Base-by-base conservation (phyloP, 1,140 invertebrate species). In the Chionoecetes opilio region DNA sequence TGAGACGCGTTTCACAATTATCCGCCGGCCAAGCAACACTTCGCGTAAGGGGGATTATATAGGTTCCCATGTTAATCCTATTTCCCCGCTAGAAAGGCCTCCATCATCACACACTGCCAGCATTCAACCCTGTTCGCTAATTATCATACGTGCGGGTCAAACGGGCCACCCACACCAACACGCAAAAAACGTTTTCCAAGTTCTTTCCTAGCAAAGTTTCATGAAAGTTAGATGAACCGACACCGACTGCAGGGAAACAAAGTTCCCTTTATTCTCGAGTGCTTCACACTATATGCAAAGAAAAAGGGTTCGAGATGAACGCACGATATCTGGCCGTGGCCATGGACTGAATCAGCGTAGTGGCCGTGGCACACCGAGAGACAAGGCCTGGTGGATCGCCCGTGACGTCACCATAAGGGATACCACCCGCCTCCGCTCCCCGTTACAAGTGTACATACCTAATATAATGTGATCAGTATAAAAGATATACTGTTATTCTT, bases 111-210 rank as follows among this genome's bases (percentile, higher is more conserved):
- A n/a, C n/a, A n/a, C n/a, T 75, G 21, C 63, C 26, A n/a, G 21
- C n/a, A n/a, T n/a, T n/a, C 63, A 75, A 3, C 21, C 63, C 63
- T 26, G 21, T 6, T n/a, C 63, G 63, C 63, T 75, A 75, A 75
- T 75, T 75, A 75, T 75, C 63, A 75, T 75, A 75, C 63, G 63
- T 75, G 63, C 63, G n/a, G 63, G n/a, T n/a, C 21, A 75, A 26
- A n/a, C 26, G 21, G 63, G 63, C 63, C 63, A 8, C n/a, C n/a
- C n/a, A n/a, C 21, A n/a, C 63, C 11, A 75, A 21, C 63, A 0
- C 21, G 63, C 63, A 75, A 75, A 75, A n/a, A 75, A 75, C 63
- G 21, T 75, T 75, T 75, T 21, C 26, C 1, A 75, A 21, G 63
- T 75, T 75, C 63, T 11, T 75, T 3, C n/a, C 21, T 3, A n/a